Conservation (phyloP, 2,113 vertebrate genomes). For the Elachura formosa region DNA sequence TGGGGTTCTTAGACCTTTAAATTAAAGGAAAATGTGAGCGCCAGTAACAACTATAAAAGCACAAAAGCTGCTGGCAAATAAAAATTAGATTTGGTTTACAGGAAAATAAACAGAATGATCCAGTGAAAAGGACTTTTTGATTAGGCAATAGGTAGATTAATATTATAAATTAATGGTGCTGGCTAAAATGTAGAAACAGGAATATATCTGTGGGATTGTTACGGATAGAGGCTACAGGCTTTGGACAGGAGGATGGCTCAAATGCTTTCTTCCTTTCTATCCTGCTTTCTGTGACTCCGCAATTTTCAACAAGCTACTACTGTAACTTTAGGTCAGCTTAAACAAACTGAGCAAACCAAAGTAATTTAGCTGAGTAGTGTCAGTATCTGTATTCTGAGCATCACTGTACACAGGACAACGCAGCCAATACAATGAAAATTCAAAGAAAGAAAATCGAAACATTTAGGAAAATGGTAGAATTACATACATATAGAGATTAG, state of each 20-base stretch:
- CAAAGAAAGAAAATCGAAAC: not conserved
- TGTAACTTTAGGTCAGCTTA: not conserved
- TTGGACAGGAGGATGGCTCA: not conserved
- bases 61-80: not conserved
- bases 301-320: not conserved
- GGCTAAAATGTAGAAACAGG: not conserved
- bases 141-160: not conserved
- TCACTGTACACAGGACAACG: rapidly evolving
- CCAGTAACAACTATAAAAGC: not conserved
- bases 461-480: not conserved
- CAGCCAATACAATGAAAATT: not conserved
- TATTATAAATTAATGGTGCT: not conserved
- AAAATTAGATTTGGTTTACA: not conserved
- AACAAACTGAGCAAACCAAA: not conserved
- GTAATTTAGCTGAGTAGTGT: not conserved
- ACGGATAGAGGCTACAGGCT: not conserved
- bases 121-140: not conserved
- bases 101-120: not conserved
- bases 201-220: not conserved
- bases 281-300: not conserved
- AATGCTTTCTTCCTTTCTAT: not conserved
- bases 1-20: not conserved
- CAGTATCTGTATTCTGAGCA: not conserved
- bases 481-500: too few species aligned
- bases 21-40: not conserved